Base-by-base conservation (phyloP, 2,888 invertebrate genomes). In the Pollenia labialis region DNA sequence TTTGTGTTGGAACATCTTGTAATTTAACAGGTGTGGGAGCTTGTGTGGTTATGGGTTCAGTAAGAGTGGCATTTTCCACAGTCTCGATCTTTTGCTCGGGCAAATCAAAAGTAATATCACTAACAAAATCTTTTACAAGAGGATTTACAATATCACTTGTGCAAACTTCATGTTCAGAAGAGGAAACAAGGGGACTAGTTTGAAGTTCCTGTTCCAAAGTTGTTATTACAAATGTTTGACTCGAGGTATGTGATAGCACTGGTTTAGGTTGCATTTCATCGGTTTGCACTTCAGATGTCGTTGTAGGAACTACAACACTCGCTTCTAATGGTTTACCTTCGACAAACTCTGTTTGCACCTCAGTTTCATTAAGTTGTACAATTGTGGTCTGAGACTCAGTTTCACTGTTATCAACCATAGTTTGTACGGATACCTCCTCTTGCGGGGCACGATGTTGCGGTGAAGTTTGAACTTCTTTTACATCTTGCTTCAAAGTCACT, bases 391-490 rank as follows among this genome's bases (percentile, higher is more conserved):
- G 94, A 1, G 92, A 90, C 56, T 93, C 93, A 42, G 89, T 90
- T 75, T 93, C 93, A 56, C 89, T 90, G 58, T 90, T 90, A 2
- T 91, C 90, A 6, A 91, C 23, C 10, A 91, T 91, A 0, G 93
- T 92, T 89, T 94, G 93, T 16, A 92, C 89, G 0, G 92, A 90
- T 1, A 90, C 89, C 56, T 93, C 92, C 16, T 90, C 91, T 1
- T 90, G 81, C 16, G 80, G 85, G 0, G 90, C 89, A 50, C 89
- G 89, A 80, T 86, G 88, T 66, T 92, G 90, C 0, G 94, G 93
- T 2, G 94, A 92, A 0, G 94, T 94, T 90, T 95, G 94, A n/a
- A 94, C 92, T 4, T 93, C 93, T 23, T 91, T 93, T 11, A 93
- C 88, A 0, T 90, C 90, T 44, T 86, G 88, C 14, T 91, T 89